Evolutionary conservation across 2,888 invertebrate genomes (phyloP).

Genomic region (Lasioglossum lativentre): DNA sequence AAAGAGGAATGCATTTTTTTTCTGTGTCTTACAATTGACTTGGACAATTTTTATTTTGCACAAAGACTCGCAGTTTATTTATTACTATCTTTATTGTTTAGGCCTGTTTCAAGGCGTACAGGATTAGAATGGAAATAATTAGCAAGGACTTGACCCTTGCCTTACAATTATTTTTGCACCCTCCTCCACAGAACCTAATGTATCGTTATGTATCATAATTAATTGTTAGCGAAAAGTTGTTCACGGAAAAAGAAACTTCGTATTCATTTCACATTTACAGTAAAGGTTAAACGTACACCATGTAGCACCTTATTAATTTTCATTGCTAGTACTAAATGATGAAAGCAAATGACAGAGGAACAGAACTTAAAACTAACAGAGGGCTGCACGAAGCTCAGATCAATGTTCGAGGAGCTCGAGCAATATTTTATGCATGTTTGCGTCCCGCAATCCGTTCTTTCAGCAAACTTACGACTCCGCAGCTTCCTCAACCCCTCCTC

Average conservation of each 20-base stretch:
- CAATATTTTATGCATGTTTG: slow-evolving; percentile 9
- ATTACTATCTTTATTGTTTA: background rate
- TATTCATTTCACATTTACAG: background rate
- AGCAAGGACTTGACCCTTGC: background rate
- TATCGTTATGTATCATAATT: background rate
- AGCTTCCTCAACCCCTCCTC: background rate
- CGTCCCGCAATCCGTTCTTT: background rate
- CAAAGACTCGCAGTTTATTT: no score
- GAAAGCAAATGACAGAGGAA: background rate
- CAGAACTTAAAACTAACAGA: background rate
- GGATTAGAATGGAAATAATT: background rate
- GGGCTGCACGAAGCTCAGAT: background rate
- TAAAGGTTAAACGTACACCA: background rate
- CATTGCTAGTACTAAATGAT: background rate
- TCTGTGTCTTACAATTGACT: no score
- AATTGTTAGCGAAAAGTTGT: background rate
- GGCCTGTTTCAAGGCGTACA: background rate
- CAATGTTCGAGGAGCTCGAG: background rate
- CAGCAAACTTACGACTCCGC: background rate
- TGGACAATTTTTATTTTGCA: no score
- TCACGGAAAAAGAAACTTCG: background rate
- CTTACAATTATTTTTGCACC: background rate
- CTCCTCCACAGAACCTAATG: background rate
- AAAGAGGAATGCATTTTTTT: no score
- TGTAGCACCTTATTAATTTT: background rate